These are phyloP conservation scores for Turritopsis dohrnii DNA, from an alignment of 30 jellyfish, hydroid and myxozoan species.

Conservation along the genomic window DNA sequence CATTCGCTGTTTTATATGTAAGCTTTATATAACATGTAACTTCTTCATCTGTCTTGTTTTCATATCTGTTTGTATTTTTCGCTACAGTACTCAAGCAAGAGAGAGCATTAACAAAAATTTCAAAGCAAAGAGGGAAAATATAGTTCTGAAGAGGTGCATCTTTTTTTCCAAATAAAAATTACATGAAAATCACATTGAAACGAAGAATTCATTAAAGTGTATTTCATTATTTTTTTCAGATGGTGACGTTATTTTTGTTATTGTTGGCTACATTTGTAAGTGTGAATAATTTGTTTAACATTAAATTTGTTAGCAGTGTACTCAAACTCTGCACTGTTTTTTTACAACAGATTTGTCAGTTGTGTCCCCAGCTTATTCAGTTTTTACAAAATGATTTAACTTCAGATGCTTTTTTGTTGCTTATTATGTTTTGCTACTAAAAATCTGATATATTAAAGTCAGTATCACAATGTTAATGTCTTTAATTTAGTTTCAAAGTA, in stretches of 20 bases:
- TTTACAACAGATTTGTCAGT: too few species aligned
- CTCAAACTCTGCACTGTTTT: too few species aligned
- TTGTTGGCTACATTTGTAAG: background rate
- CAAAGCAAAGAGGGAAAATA: background rate
- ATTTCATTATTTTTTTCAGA: background rate
- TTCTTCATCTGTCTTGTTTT: background rate
- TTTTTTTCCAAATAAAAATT: background rate
- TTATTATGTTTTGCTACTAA: too few species aligned
- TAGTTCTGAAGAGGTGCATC: background rate
- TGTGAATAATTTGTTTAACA: background rate
- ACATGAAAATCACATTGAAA: too few species aligned
- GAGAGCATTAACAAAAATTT: background rate
- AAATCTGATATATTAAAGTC: too few species aligned
- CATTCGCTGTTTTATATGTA: background rate
- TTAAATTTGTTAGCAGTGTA: too few species aligned
- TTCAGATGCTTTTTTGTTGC: too few species aligned
- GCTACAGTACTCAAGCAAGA: background rate
- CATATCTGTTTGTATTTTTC: background rate
- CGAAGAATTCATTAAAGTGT: background rate
- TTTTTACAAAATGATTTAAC: too few species aligned
- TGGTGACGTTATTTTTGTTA: background rate
- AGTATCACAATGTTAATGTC: too few species aligned
- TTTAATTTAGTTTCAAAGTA: too few species aligned
- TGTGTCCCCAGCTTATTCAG: too few species aligned
- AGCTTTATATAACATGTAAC: background rate